Evolutionary conservation across 1,140 invertebrate species (phyloP), one percentile per base, ranked within the genome.

Genomic region (Pseudomyrmex sp.): DNA sequence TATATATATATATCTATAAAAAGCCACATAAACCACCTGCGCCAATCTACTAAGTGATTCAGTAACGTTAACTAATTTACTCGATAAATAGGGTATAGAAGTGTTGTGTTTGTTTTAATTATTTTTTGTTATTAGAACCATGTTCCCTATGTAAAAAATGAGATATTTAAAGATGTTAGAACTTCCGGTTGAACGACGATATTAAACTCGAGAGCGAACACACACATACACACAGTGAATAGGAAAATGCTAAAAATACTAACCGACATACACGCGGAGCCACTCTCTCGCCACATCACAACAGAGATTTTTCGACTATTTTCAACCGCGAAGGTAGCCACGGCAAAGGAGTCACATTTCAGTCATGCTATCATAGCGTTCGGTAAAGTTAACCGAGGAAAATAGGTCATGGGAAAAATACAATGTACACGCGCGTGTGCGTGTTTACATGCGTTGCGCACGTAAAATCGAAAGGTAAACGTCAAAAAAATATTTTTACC

Each of bases 331-430:
- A 52, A 74, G 23, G 59, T 74, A n/a, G 46, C 13, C 18, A 18
- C 15, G n/a, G 15, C 8, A 18, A 54, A 54, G 48, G 48, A 65
- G 46, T 65, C n/a, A 35, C 44, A 69, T 69, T 68, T 69, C 18
- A 23, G 44, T 58, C 62, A 77, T 35, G 20, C 46, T 10, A 52
- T 52, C 13, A 13, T 12, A 52, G 13, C 35, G 35, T 52, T 52
- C 50, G 50, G 13, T 13, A 9, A n/a, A 56, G 5, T 56, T 23
- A 48, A 46, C 10, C 13, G 63, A 44, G 46, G n/a, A 82, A 82
- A 72, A 82, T 73, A 52, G 56, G 56, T 73, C 68, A 15, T 44
- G 18, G n/a, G 48, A 66, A 44, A 13, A 54, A 44, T 12, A 66
- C 20, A 26, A 35, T 35, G 62, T 35, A 15, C 52, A 72, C 18